Evolutionary conservation across 2,888 invertebrate genomes (phyloP).

Genomic region (Diplolepis rosae): DNA sequence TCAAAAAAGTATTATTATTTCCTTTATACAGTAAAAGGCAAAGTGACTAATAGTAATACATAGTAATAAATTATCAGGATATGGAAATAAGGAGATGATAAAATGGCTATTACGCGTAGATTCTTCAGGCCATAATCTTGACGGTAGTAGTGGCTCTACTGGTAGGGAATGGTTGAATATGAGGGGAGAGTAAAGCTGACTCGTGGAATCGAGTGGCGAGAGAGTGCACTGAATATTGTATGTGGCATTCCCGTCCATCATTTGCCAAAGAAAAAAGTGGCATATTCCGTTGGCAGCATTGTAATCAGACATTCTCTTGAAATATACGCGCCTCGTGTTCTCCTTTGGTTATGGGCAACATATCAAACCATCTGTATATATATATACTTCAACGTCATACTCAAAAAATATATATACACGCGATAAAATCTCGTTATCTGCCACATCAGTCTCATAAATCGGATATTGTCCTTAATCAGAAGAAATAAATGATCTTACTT

Average conservation of each 20-base stretch:
- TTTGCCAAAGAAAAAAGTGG: conserved; percentile 58
- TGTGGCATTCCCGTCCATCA: conserved; percentile 62
- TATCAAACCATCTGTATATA: neutral
- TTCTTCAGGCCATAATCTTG: conserved; percentile 9
- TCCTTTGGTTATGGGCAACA: conserved; percentile 40
- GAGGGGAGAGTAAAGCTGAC: conserved; percentile 54
- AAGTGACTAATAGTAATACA: neutral
- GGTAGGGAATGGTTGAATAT: conserved; percentile 18
- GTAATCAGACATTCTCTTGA: conserved; percentile 53
- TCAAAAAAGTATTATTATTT: neutral
- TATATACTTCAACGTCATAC: neutral
- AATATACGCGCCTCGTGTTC: conserved; percentile 51
- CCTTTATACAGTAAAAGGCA: neutral
- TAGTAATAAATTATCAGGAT: conserved; percentile 10
- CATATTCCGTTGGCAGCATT: conserved; percentile 52
- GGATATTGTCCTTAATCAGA: neutral
- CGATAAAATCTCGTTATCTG: conserved; percentile 4
- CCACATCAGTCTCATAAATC: neutral
- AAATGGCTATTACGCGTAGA: conserved; percentile 15
- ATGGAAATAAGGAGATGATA: conserved; percentile 13
- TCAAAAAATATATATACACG: neutral
- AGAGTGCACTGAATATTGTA: conserved; percentile 64
- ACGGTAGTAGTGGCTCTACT: conserved; percentile 2
- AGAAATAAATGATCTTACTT: neutral
- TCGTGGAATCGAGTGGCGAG: conserved; percentile 60